Conservation (phyloP, 2,797 vertebrate species). For the Lindbergichthys nudifrons region DNA sequence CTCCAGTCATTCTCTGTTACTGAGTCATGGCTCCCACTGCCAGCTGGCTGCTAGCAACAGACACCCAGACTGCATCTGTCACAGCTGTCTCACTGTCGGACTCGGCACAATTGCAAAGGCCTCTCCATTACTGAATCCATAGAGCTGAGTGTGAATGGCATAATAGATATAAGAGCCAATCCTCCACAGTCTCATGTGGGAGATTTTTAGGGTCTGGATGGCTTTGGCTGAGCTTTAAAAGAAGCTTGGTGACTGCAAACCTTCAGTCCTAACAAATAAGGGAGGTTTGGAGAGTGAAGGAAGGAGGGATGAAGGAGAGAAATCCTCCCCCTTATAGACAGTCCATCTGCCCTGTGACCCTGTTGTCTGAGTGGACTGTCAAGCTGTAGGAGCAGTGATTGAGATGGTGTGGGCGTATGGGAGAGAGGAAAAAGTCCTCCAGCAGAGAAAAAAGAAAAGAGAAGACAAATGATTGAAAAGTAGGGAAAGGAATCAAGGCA, state of each 20-base stretch:
- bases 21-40: conserved; percentile 32
- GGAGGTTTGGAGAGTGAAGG: conserved; percentile 13
- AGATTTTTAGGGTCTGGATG: conserved; percentile 10
- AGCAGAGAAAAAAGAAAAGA: conserved; percentile 27
- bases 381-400: conserved; percentile 54
- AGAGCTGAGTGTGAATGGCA: conserved; percentile 22
- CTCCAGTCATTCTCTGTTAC: conserved; percentile 34
- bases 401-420: conserved; percentile 22
- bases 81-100: conserved; percentile 37
- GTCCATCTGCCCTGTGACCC: conserved; percentile 38
- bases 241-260: conserved; percentile 23
- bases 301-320: conserved; percentile 4
- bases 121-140: conserved; percentile 48
- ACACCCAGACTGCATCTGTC: conserved; percentile 45
- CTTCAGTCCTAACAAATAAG: conserved; percentile 35
- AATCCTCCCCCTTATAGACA: conserved; percentile 32
- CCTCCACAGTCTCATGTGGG: conserved; percentile 11
- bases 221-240: conserved; percentile 27
- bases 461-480: conserved; percentile 42
- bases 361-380: conserved; percentile 64
- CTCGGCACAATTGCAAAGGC: conserved; percentile 34
- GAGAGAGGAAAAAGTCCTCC: conserved; percentile 11
- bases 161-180: conserved; percentile 25
- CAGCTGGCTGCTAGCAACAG: conserved; percentile 41
- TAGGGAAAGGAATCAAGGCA: neutral